Percentiles rank a stretch among this genome's conserved stretches.
Evolutionary conservation across 2,113 vertebrate species (phyloP).

Genomic region (Lanius collurio): DNA sequence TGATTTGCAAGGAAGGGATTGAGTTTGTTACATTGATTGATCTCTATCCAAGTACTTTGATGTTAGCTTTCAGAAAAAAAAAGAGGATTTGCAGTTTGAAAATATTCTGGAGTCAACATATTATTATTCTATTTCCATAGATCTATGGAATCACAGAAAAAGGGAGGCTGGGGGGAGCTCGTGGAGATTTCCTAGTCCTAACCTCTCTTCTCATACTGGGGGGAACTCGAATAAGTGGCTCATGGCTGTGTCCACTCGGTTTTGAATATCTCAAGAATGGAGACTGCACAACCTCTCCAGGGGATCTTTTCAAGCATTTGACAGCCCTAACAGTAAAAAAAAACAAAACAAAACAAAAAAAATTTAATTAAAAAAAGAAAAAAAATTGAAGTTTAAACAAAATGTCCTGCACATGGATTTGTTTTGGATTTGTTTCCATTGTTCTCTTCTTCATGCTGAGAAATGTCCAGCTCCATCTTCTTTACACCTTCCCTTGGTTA

Average conservation of each 20-base stretch:
- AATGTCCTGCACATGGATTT: not conserved
- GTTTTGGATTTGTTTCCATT: not conserved
- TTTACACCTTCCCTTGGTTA: not conserved
- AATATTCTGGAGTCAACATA: not conserved
- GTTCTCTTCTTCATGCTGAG: not conserved
- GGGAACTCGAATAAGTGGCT: not conserved
- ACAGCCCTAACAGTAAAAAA: rapidly evolving
- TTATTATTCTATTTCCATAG: not conserved
- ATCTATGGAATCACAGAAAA: not conserved
- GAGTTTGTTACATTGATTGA: not conserved
- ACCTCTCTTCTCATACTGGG: not conserved
- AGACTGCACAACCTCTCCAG: not conserved
- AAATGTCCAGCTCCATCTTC: not conserved
- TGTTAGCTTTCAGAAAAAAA: not conserved
- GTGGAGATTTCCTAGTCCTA: not conserved
- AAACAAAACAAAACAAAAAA: no score
- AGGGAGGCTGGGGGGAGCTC: rapidly evolving
- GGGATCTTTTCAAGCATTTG: not conserved
- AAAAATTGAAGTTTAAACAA: not conserved
- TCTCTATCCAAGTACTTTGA: not conserved
- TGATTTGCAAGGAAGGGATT: not conserved
- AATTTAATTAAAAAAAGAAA: no score
- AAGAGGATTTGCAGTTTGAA: not conserved
- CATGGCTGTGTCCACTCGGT: not conserved
- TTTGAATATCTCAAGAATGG: not conserved